Conservation (phyloP, 2,797 vertebrate genomes). For the Poeciliopsis paucimaculata region DNA sequence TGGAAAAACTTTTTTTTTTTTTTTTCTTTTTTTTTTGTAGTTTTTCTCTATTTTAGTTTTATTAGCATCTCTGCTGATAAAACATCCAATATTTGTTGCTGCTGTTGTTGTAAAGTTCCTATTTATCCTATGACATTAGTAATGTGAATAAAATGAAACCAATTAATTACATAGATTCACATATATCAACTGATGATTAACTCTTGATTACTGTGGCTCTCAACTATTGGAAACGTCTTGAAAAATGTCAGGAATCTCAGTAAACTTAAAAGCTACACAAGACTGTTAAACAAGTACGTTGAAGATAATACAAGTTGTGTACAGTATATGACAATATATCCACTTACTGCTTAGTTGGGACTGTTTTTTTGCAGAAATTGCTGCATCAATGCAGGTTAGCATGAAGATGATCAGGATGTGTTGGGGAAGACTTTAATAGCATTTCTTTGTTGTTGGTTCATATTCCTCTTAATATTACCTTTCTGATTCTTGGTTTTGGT, state of each 20-base stretch:
- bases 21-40: not conserved
- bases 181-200: no score
- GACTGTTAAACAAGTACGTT: not conserved
- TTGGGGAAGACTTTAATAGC: not conserved
- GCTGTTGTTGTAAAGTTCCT: no score
- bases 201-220: not conserved
- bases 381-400: not conserved
- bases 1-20: no score
- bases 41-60: not conserved
- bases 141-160: not conserved
- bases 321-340: not conserved
- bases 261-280: not conserved
- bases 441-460: not conserved
- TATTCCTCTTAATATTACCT: not conserved
- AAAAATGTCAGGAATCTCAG: not conserved
- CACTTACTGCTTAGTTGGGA: not conserved
- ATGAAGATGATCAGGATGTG: not conserved
- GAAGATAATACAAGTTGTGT: not conserved
- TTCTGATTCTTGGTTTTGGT: not conserved
- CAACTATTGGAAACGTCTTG: not conserved
- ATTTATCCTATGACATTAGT: no score
- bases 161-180: not conserved
- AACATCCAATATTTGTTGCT: not conserved
- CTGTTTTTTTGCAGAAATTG: not conserved
- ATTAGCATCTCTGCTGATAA: not conserved